These are phyloP conservation scores for Syngnathoides biaculeatus DNA, from an alignment of 2,113 vertebrate genomes.

Conservation along the genomic window DNA sequence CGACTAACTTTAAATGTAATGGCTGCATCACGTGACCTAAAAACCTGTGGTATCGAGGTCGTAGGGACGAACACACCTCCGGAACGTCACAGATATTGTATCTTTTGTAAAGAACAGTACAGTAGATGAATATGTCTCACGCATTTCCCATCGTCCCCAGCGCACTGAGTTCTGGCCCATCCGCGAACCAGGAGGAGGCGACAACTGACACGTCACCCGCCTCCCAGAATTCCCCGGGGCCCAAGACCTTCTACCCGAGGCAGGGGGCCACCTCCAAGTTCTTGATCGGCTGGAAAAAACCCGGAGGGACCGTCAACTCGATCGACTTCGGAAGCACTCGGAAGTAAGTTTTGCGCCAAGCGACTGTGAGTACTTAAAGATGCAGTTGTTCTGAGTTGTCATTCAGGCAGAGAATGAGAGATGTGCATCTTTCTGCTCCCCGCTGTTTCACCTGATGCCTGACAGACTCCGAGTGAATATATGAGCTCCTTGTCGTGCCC, in stretches of 20 bases:
- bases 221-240: conserved; percentile 81
- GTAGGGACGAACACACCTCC: no score
- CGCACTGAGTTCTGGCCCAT: conserved; percentile 82
- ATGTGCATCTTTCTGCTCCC: not conserved
- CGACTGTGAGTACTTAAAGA: conserved; percentile 16
- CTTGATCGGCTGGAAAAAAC: conserved; percentile 98
- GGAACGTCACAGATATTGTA: not conserved
- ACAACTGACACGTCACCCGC: conserved; percentile 75
- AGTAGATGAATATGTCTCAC: not conserved
- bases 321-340: conserved; percentile 96
- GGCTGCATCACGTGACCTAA: no score
- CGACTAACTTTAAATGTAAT: no score
- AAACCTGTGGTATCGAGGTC: no score
- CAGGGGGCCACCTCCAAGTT: conserved; percentile 98
- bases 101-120: not conserved
- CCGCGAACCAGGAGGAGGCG: conserved; percentile 81
- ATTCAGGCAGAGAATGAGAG: conserved; percentile 2
- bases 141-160: not conserved
- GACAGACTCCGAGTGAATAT: conserved; percentile 1
- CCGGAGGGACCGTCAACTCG: conserved; percentile 95
- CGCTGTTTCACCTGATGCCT: not conserved
- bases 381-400: not conserved
- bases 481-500: not conserved
- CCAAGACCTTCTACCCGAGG: conserved; percentile 95
- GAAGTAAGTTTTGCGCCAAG: conserved; percentile 79